A percentile compares a stretch with the other conserved stretches of the same genome.
Evolutionary conservation across 1,140 invertebrate genomes (phyloP).

Genomic region (Mylabris phalerata): DNA sequence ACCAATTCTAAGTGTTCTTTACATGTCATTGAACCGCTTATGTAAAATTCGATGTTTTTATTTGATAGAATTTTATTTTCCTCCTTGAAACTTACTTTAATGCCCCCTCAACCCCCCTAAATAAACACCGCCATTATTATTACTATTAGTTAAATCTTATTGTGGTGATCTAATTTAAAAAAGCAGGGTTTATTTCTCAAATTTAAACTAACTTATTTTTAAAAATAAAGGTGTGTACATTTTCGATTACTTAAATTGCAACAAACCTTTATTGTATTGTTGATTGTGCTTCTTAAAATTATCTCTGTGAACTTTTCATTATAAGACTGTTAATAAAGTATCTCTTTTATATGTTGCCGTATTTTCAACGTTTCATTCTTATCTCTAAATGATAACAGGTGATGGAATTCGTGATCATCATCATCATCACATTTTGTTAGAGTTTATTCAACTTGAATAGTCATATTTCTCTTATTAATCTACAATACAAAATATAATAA

Average conservation of each 20-base stretch:
- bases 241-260: background rate
- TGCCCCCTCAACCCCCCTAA: too few relatives aligned
- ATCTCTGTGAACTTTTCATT: slow-evolving; percentile 13
- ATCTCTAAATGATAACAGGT: background rate
- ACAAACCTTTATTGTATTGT: slow-evolving; percentile 8
- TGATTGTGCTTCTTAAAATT: slow-evolving; percentile 7
- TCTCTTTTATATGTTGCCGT: slow-evolving; percentile 17
- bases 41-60: slow-evolving; percentile 7
- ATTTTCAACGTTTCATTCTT: background rate
- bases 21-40: slow-evolving; percentile 3
- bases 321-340: slow-evolving; percentile 17
- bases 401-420: background rate
- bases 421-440: slow-evolving; percentile 2
- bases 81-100: slow-evolving; percentile 16
- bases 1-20: slow-evolving; percentile 23
- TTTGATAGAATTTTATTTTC: slow-evolving; percentile 9
- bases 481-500: slow-evolving; percentile 18
- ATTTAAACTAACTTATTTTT: slow-evolving; percentile 7
- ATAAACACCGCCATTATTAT: too few relatives aligned
- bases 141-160: too few relatives aligned
- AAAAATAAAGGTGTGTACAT: too few relatives aligned
- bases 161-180: background rate
- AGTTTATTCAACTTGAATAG: slow-evolving; percentile 11
- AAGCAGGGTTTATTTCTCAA: slow-evolving; percentile 18
- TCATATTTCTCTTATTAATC: slow-evolving; percentile 15